Conservation (phyloP, 2,113 vertebrate species). For the Lichenostomus cassidix region DNA sequence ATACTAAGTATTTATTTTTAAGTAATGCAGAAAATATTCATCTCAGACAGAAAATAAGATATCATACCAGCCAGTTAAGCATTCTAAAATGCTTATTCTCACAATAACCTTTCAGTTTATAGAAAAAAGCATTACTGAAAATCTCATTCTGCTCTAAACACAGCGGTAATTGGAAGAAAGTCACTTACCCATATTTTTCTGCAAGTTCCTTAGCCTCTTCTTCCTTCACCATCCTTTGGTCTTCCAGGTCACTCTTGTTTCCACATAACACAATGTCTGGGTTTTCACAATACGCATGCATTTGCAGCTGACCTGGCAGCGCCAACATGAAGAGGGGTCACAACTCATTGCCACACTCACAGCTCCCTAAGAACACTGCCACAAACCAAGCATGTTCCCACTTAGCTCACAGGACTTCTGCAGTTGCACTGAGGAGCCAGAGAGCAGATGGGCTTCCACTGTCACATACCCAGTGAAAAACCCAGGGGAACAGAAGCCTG, state of each 20-base stretch:
- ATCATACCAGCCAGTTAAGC: not conserved
- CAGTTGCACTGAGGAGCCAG: not conserved
- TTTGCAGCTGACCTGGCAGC: conserved; percentile 89
- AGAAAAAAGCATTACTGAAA: not conserved
- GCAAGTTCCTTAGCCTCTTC: conserved; percentile 89
- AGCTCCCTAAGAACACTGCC: not conserved
- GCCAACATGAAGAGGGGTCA: not conserved
- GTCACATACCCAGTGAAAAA: not conserved
- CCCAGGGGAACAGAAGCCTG: not conserved
- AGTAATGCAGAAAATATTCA: not conserved
- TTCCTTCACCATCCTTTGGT: conserved; percentile 88
- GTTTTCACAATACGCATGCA: conserved; percentile 95
- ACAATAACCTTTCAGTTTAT: not conserved
- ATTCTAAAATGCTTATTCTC: not conserved
- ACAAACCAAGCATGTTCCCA: not conserved
- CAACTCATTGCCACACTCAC: not conserved
- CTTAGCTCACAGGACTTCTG: not conserved
- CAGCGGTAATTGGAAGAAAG: not conserved
- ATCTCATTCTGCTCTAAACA: not conserved
- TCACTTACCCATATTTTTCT: conserved; percentile 90
- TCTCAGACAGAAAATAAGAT: not conserved
- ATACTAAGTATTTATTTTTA: not conserved
- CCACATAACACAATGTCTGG: conserved; percentile 95
- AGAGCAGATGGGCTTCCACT: not conserved
- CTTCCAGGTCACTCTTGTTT: conserved; percentile 92